phyloP scores from a whole-genome alignment of 2,888 invertebrate species.

The Polydrusus pterygomalis region DNA sequence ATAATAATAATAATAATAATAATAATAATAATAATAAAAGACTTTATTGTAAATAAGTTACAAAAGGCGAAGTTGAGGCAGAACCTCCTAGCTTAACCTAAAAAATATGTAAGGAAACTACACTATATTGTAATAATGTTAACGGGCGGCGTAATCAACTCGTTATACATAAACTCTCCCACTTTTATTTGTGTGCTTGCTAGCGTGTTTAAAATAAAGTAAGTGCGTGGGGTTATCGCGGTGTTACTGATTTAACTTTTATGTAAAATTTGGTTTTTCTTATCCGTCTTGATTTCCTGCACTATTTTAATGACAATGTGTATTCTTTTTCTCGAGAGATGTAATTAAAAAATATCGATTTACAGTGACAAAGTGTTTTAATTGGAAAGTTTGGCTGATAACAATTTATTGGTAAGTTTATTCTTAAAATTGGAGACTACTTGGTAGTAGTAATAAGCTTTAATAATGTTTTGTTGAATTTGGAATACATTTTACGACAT shows the following conservation, averaged over 20 bases:
- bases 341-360: background rate
- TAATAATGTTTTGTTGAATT: no score
- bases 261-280: slow-evolving; percentile 17
- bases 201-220: slow-evolving; percentile 20
- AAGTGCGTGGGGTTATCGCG: slow-evolving; percentile 25
- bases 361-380: background rate
- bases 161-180: background rate
- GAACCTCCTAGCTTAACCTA: no score
- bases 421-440: background rate
- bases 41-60: no score
- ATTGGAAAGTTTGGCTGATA: background rate
- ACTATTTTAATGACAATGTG: background rate
- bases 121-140: background rate
- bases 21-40: no score
- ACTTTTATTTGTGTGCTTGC: slow-evolving; percentile 16
- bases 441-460: no score
- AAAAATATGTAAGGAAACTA: background rate
- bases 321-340: background rate
- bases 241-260: slow-evolving; percentile 16
- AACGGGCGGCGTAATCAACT: background rate
- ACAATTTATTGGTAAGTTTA: slow-evolving; percentile 1
- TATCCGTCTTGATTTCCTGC: slow-evolving; percentile 18
- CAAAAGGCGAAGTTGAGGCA: no score
- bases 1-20: no score
- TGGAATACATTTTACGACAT: no score